Evolutionary conservation across 2,888 invertebrate species (phyloP).

Genomic region (Gymnoscelis rufifasciata): DNA sequence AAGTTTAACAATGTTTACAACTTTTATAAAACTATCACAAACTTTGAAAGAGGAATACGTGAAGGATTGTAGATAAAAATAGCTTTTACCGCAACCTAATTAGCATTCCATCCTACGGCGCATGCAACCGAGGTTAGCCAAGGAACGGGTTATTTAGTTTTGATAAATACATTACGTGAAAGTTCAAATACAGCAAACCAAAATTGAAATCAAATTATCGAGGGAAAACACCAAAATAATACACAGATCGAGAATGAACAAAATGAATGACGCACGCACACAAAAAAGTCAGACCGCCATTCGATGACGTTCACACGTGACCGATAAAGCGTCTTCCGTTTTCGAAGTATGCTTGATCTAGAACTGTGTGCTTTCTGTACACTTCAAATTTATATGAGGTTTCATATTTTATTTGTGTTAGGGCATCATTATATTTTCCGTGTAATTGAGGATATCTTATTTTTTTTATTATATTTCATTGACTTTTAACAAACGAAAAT

Average conservation of each 20-base stretch:
- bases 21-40: slow-evolving; percentile 17
- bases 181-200: slow-evolving; percentile 1
- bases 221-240: slow-evolving; percentile 45
- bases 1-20: slow-evolving; percentile 37
- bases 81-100: slow-evolving; percentile 25
- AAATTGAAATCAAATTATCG: slow-evolving; percentile 34
- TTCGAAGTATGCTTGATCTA: slow-evolving; percentile 10
- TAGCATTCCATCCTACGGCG: slow-evolving; percentile 16
- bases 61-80: slow-evolving; percentile 16
- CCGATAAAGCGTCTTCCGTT: slow-evolving; percentile 17
- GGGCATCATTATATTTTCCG: no score
- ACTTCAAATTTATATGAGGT: no score
- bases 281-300: slow-evolving; percentile 13
- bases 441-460: neutral
- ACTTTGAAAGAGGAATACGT: no score
- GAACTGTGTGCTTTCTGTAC: neutral
- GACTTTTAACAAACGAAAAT: no score
- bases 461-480: no score
- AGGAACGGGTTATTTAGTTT: slow-evolving; percentile 2
- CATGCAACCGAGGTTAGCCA: slow-evolving; percentile 11
- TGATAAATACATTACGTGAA: slow-evolving; percentile 18
- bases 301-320: slow-evolving; percentile 24
- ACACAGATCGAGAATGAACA: slow-evolving; percentile 34
- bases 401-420: neutral
- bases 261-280: slow-evolving; percentile 45